These are phyloP conservation scores for Neelides sp. DNA, from an alignment of 1,140 invertebrate genomes.

Conservation along the genomic window DNA sequence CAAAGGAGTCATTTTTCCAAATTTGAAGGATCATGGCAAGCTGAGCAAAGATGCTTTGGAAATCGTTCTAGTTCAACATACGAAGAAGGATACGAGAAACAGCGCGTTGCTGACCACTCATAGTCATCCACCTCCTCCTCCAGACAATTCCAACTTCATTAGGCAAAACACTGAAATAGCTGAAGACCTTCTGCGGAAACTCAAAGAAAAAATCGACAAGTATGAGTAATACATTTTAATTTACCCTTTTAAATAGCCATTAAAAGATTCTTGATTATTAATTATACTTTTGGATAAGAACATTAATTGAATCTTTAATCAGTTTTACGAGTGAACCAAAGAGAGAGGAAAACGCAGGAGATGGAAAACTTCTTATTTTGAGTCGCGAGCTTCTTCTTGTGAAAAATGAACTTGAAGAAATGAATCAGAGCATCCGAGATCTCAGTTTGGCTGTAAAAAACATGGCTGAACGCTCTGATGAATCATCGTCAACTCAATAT, in stretches of 20 bases:
- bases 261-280: background rate
- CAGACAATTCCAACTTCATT: background rate
- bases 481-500: conserved; percentile 14
- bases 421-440: conserved; percentile 23
- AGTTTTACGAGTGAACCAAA: conserved; percentile 21
- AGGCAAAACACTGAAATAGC: conserved; percentile 18
- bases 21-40: conserved; percentile 31
- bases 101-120: background rate
- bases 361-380: conserved; percentile 11
- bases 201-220: conserved; percentile 29
- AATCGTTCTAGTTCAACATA: conserved; percentile 30
- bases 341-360: conserved; percentile 10
- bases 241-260: background rate
- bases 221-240: conserved; percentile 7
- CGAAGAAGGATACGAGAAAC: conserved; percentile 20
- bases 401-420: conserved; percentile 24
- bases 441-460: conserved; percentile 17
- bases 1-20: conserved; percentile 32
- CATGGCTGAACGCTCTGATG: conserved; percentile 18
- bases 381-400: conserved; percentile 22
- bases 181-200: conserved; percentile 26
- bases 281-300: background rate
- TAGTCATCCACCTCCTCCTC: conserved; percentile 6
- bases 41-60: conserved; percentile 31
- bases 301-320: background rate